phyloP scores from a whole-genome alignment of 2,888 invertebrate species.

The Phyllotreta cruciferae region DNA sequence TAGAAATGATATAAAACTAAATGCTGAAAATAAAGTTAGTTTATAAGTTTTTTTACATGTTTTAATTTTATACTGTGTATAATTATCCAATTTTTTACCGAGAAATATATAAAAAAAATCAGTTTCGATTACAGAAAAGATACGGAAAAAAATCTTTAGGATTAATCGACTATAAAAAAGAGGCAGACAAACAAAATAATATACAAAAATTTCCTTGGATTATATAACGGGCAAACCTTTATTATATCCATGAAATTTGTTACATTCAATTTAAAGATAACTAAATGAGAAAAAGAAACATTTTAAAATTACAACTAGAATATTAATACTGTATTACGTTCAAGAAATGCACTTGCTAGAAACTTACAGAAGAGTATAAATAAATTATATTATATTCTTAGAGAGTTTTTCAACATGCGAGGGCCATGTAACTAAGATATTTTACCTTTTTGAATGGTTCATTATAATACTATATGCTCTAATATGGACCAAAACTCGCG shows the following conservation, averaged over 20 bases:
- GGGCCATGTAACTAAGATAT: constrained; percentile 46
- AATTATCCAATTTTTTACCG: too few species aligned
- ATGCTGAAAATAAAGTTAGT: constrained; percentile 7
- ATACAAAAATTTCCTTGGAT: constrained; percentile 9
- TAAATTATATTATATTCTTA: constrained; percentile 38
- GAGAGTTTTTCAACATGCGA: constrained; percentile 41
- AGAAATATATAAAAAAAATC: too few species aligned
- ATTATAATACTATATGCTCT: constrained; percentile 33
- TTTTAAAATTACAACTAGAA: constrained; percentile 61
- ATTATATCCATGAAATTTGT: constrained; percentile 45
- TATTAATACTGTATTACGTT: constrained; percentile 90
- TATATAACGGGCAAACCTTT: constrained; percentile 42
- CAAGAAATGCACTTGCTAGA: constrained; percentile 90
- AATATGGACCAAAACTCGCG: constrained; percentile 49
- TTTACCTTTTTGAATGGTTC: constrained; percentile 31
- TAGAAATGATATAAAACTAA: constrained; percentile 18
- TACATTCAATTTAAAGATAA: constrained; percentile 44
- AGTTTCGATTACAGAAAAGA: too few species aligned
- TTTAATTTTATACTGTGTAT: too few species aligned
- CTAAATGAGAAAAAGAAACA: constrained; percentile 42
- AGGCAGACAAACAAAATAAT: too few species aligned
- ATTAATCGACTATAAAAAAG: too few species aligned
- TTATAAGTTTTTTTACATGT: neutral
- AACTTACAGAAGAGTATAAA: constrained; percentile 81
- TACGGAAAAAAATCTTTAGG: too few species aligned